Conservation (phyloP, 2,113 vertebrate genomes). For the Pristiophorus japonicus region DNA sequence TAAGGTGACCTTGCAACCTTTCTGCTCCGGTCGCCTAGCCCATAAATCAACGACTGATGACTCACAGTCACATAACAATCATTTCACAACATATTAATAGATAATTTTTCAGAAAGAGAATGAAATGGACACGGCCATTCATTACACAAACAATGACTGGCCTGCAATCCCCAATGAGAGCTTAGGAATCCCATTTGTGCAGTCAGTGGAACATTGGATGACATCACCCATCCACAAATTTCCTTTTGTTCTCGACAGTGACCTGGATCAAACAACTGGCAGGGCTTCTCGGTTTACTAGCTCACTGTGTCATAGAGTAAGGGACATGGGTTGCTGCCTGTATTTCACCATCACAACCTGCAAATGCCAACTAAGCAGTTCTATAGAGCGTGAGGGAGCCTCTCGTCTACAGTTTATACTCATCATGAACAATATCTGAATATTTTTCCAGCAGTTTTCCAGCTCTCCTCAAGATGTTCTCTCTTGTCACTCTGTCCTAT, state of each 20-base stretch:
- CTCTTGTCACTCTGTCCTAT: no score
- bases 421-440: neutral
- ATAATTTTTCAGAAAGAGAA: conserved; percentile 2
- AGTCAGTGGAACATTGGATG: neutral
- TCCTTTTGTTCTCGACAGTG: conserved; percentile 29
- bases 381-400: neutral
- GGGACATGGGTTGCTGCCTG: neutral
- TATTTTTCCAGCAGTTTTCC: neutral
- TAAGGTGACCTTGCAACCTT: conserved; percentile 16
- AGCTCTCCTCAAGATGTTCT: neutral
- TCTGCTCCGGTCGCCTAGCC: neutral
- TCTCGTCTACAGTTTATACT: neutral
- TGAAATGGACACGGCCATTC: neutral
- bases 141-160: neutral
- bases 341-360: neutral
- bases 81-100: conserved; percentile 14
- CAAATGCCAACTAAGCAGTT: neutral
- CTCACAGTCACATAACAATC: neutral
- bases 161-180: neutral
- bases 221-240: conserved; percentile 19
- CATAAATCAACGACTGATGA: neutral
- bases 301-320: neutral
- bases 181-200: neutral
- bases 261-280: conserved; percentile 23
- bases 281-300: neutral